Percentiles rank a stretch among this genome's conserved stretches.
Evolutionary conservation across 2,888 invertebrate species (phyloP).

Genomic region (Leptinotarsa peninsularis): DNA sequence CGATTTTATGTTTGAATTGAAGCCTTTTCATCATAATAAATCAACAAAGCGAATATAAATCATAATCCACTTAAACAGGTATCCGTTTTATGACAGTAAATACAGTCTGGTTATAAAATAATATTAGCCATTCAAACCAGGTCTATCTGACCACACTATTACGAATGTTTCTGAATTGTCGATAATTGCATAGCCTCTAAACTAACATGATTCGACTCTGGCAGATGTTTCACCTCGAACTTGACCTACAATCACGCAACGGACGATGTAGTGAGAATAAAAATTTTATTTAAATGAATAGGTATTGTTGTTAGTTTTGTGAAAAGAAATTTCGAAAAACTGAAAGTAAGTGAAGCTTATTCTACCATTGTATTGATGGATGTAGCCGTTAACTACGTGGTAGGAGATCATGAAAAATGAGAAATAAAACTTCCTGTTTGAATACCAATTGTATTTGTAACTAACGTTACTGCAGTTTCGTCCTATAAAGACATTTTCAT

Average conservation of each 20-base stretch:
- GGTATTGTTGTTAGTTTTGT: neutral
- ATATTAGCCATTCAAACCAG: neutral
- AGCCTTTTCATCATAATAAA: neutral
- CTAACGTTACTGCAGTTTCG: too few species aligned
- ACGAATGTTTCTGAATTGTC: slow-evolving; percentile 3
- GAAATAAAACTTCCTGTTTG: too few species aligned
- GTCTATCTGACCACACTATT: slow-evolving; percentile 10
- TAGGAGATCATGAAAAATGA: too few species aligned
- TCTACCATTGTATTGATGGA: too few species aligned
- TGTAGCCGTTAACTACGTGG: too few species aligned
- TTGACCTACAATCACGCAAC: slow-evolving; percentile 5
- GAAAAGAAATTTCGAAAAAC: too few species aligned
- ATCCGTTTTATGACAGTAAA: slow-evolving; percentile 5
- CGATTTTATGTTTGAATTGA: neutral
- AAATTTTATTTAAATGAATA: neutral
- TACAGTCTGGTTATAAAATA: slow-evolving; percentile 6
- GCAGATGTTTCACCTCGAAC: slow-evolving; percentile 15
- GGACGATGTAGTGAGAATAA: neutral
- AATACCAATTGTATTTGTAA: too few species aligned
- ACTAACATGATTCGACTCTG: slow-evolving; percentile 12
- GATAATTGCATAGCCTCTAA: slow-evolving; percentile 11
- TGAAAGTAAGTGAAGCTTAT: too few species aligned
- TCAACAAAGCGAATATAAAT: slow-evolving; percentile 3
- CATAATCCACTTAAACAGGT: neutral
- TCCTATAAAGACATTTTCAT: too few species aligned